Conservation (phyloP, 1,140 invertebrate species). For the Drosophila virilis region DNA sequence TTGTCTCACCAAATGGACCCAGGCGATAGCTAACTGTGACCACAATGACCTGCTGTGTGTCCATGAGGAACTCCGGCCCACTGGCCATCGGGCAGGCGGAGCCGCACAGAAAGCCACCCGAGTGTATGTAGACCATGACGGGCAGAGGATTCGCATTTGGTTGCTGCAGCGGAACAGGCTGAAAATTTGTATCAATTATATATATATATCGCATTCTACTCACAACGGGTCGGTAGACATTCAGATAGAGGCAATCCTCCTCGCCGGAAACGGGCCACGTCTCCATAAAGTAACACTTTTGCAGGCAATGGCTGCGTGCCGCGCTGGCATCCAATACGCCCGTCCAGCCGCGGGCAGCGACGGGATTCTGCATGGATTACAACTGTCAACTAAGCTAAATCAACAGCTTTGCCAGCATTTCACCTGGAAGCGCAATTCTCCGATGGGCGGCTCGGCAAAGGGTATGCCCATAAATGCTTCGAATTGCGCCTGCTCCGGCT, state of each 20-base stretch:
- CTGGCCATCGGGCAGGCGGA: conserved; percentile 60
- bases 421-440: conserved; percentile 61
- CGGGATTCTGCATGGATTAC: conserved; percentile 56
- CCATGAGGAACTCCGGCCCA: conserved; percentile 84
- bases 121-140: conserved; percentile 87
- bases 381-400: background rate
- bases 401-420: background rate
- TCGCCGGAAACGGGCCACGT: conserved; percentile 49
- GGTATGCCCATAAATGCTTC: conserved; percentile 81
- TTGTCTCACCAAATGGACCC: conserved; percentile 83
- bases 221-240: conserved; percentile 86
- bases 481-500: conserved; percentile 26
- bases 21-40: conserved; percentile 86
- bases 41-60: conserved; percentile 85
- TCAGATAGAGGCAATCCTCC: conserved; percentile 88
- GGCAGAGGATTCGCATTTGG: conserved; percentile 64
- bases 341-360: conserved; percentile 48
- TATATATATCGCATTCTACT: background rate
- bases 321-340: conserved; percentile 48
- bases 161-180: conserved; percentile 7
- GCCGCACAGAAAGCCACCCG: conserved; percentile 85
- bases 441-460: conserved; percentile 72
- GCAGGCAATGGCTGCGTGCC: conserved; percentile 54
- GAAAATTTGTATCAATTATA: too few species aligned
- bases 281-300: conserved; percentile 52